Percentiles rank a stretch among this genome's conserved stretches.
These are phyloP conservation scores for Falco punctatus DNA, from an alignment of 2,113 vertebrate species.

Conservation along the genomic window DNA sequence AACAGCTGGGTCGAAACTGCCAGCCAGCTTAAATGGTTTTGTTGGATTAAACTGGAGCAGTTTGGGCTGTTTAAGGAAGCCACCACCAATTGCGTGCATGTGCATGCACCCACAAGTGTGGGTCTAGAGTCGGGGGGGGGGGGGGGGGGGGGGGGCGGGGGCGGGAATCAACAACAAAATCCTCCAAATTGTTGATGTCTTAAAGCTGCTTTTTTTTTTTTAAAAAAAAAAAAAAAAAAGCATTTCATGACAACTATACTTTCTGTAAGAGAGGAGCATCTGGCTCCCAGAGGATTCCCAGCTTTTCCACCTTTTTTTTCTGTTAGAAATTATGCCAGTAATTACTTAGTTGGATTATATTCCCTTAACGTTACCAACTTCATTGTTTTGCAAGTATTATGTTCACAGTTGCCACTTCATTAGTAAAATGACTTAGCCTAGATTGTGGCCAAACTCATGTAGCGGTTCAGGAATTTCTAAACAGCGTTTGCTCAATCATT, in stretches of 20 bases:
- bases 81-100: fast-evolving
- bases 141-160: neutral
- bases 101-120: neutral
- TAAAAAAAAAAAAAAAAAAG: neutral
- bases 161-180: neutral
- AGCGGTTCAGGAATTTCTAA: neutral
- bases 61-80: neutral
- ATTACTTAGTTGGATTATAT: neutral
- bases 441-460: neutral
- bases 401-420: neutral
- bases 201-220: neutral
- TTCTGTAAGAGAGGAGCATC: neutral
- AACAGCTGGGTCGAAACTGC: neutral
- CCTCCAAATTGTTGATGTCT: neutral
- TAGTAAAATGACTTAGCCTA: neutral
- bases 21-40: neutral
- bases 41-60: neutral
- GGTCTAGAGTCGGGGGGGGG: neutral
- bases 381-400: neutral
- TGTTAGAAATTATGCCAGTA: neutral
- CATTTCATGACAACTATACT: neutral
- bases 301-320: neutral
- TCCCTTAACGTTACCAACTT: neutral
- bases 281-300: neutral
- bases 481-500: neutral